Conservation (phyloP, 2,113 vertebrate species). For the Myiagra hebetior region DNA sequence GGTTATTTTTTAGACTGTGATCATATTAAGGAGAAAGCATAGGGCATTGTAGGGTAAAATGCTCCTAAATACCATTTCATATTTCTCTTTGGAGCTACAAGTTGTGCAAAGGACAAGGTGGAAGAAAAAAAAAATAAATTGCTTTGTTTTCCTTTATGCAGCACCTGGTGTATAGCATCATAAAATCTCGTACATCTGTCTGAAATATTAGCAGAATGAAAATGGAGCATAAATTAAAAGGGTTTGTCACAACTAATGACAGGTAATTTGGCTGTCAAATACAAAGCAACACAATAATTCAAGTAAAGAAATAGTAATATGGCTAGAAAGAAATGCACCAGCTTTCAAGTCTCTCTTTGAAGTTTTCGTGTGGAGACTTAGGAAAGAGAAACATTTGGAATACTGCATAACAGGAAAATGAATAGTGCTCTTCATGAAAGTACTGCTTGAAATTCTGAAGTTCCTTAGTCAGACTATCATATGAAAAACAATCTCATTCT, state of each 20-base stretch:
- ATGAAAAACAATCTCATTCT: not conserved
- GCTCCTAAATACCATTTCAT: not conserved
- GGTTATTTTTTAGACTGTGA: not conserved
- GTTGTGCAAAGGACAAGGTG: not conserved
- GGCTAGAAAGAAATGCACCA: not conserved
- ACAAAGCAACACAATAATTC: not conserved
- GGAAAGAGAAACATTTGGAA: not conserved
- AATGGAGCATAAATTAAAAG: not conserved
- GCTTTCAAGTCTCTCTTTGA: not conserved
- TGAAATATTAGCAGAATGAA: not conserved
- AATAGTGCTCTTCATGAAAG: not conserved
- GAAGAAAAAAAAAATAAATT: not conserved
- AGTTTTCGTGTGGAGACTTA: not conserved
- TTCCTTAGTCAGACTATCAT: not conserved
- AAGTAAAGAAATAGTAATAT: not conserved
- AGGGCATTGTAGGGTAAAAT: not conserved
- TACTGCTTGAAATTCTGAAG: not conserved
- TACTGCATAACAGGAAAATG: not conserved
- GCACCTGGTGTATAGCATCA: not conserved
- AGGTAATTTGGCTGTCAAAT: conserved; percentile 3
- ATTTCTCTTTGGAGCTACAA: not conserved
- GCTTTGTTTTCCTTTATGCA: not conserved
- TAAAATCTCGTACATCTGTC: not conserved
- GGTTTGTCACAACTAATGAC: not conserved
- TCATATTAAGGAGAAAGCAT: not conserved